Evolutionary conservation across 2,888 invertebrate species (phyloP).

Genomic region (Megastigmus dorsalis): DNA sequence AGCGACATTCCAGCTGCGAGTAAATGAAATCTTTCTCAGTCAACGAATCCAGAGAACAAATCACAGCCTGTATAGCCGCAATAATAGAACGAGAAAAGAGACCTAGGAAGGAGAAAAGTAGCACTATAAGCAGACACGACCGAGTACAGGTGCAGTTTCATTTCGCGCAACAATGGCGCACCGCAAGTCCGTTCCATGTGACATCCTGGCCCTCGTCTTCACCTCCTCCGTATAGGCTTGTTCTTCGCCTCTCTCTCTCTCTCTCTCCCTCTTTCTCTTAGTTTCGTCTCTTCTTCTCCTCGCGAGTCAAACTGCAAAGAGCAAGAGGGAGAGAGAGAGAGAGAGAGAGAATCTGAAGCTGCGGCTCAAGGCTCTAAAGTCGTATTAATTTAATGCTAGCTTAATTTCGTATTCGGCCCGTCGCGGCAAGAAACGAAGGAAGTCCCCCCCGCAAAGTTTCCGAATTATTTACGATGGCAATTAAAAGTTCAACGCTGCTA

Average conservation of each 20-base stretch:
- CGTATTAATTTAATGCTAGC: slow-evolving; percentile 73
- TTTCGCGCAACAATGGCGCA: slow-evolving; percentile 49
- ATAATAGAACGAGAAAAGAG: not conserved
- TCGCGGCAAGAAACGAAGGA: slow-evolving; percentile 61
- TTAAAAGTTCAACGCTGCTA: slow-evolving; percentile 68
- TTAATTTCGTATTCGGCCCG: slow-evolving; percentile 71
- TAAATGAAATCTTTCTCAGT: too few relatives aligned
- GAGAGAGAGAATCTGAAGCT: too few relatives aligned
- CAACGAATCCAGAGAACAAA: too few relatives aligned
- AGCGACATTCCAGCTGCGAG: too few relatives aligned
- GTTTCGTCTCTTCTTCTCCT: slow-evolving; percentile 20
- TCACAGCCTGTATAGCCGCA: too few relatives aligned
- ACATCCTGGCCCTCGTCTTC: not conserved
- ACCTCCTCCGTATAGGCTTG: not conserved
- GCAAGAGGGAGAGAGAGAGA: too few relatives aligned
- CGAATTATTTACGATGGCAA: slow-evolving; percentile 74
- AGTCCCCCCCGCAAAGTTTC: slow-evolving; percentile 65
- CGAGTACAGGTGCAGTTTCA: slow-evolving; percentile 15
- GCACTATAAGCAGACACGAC: slow-evolving; percentile 10
- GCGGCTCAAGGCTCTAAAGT: slow-evolving; percentile 63
- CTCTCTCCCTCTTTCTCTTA: not conserved
- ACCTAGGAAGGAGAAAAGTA: not conserved
- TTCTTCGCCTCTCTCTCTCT: not conserved
- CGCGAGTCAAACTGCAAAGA: too few relatives aligned
- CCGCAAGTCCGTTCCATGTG: not conserved